phyloP scores from a whole-genome alignment of 2,113 vertebrate genomes.

The Polyodon spathula region DNA sequence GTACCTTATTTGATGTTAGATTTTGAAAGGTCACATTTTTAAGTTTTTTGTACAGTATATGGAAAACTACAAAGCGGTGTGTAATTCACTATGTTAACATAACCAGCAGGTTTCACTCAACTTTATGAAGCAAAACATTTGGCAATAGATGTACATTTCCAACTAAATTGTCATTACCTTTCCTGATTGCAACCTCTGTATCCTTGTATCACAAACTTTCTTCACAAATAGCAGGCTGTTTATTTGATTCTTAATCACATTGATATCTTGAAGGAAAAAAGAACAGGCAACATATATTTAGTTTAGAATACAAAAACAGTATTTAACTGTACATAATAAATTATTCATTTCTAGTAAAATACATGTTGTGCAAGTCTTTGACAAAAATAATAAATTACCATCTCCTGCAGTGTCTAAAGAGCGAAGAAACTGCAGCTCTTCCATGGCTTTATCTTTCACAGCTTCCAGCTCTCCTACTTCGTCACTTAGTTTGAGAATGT shows the following conservation, averaged over 20 bases:
- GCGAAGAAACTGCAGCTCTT: slow-evolving; percentile 93
- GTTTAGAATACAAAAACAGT: neutral
- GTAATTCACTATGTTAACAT: too few species aligned
- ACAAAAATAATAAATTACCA: slow-evolving; percentile 54
- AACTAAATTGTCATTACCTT: slow-evolving; percentile 71
- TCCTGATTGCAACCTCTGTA: slow-evolving; percentile 91
- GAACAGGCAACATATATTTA: slow-evolving; percentile 20
- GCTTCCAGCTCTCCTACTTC: slow-evolving; percentile 84
- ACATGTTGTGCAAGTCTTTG: neutral
- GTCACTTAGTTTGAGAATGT: slow-evolving; percentile 96
- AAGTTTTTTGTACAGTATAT: too few species aligned
- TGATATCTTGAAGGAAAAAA: slow-evolving; percentile 77
- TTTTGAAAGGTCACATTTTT: too few species aligned
- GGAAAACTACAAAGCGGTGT: too few species aligned
- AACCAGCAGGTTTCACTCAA: too few species aligned
- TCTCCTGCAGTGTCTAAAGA: slow-evolving; percentile 95
- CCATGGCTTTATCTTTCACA: slow-evolving; percentile 89
- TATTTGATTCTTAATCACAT: slow-evolving; percentile 98
- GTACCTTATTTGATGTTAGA: too few species aligned
- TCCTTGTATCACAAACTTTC: slow-evolving; percentile 97
- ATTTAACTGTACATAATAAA: too few species aligned
- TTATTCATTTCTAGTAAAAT: too few species aligned
- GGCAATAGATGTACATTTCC: neutral
- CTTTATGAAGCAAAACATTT: too few species aligned
- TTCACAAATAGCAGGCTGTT: slow-evolving; percentile 98